Base-by-base conservation (phyloP, 2,113 vertebrate species). In the Corapipo altera region DNA sequence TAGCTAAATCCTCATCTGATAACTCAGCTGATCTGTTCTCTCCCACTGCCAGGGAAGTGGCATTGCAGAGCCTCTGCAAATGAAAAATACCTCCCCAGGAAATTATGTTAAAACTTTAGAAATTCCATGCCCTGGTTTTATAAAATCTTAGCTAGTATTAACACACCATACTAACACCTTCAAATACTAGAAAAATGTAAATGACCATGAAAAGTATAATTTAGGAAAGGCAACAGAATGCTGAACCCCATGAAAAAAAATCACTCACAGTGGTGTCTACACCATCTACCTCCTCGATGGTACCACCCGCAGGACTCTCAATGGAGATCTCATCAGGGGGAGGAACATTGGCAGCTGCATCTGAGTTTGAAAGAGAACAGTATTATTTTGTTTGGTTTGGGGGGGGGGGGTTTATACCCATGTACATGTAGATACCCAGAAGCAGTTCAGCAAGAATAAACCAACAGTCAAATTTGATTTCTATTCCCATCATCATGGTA, bases 181-280 rank as follows among this genome's bases (percentile, higher is more conserved):
- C 30, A 64, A 67, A 18, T 59, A 44, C 26, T 15, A 58, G 30
- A 51, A 76, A 67, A 79, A 69, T 76, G 16, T 9, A 82, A 84
- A 55, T 48, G 5, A 59, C 18, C 19, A 54, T n/a, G 33, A 76
- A 64, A 1, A 39, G 3, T 8, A 48, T 48, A 6, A 55, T 18
- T 49, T 28, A 48, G 23, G 23, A 39, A 69, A 86, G 30, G 26
- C 23, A 91, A 55, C 4, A 85, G 51, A 74, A 81, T 20, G 41
- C 19, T 84, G 70, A 89, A 78, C 4, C 8, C 62, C 84, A 78
- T 23, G 4, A 44, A 57, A 89, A 49, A 70, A 20, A 12, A 0
- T 1, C 64, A 97, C 97, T 98, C 95, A 98, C 97, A 49, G 91
- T 97, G 64, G 94, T 96, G 49, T 97, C 97, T 27, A 57, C 26